Evolutionary conservation across 92 coral and sea anemone genomes (phyloP).

Genomic region (Pocillopora meandrina): DNA sequence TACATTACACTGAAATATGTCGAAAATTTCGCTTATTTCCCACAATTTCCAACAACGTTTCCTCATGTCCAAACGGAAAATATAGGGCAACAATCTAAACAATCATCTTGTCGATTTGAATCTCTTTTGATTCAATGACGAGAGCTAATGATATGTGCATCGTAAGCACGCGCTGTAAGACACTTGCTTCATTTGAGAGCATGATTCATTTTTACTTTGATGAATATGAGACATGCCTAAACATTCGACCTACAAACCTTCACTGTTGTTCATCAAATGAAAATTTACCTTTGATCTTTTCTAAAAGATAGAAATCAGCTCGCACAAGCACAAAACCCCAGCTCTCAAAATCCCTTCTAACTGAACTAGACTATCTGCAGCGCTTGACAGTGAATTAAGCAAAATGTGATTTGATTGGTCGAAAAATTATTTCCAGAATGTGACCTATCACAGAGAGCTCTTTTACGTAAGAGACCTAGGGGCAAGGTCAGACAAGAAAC

Average conservation of each 20-base stretch:
- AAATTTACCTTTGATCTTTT: background rate
- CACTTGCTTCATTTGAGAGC: background rate
- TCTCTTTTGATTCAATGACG: background rate
- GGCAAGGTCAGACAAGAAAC: no score
- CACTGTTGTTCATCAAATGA: background rate
- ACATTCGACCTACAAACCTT: background rate
- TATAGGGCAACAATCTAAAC: no score
- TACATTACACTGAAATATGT: background rate
- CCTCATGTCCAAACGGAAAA: no score
- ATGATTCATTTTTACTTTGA: background rate
- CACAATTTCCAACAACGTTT: background rate
- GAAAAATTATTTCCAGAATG: background rate
- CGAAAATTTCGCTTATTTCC: background rate
- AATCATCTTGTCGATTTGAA: background rate
- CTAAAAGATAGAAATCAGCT: background rate
- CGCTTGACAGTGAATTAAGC: background rate
- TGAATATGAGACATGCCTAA: background rate
- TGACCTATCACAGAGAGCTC: background rate
- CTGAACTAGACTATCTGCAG: background rate
- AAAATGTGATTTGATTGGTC: background rate
- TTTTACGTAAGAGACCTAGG: no score
- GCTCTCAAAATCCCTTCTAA: background rate
- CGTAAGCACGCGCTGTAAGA: background rate
- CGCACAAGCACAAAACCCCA: background rate
- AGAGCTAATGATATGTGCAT: background rate